phyloP scores from a whole-genome alignment of 2,888 invertebrate species.

The Tridacna gigas region DNA sequence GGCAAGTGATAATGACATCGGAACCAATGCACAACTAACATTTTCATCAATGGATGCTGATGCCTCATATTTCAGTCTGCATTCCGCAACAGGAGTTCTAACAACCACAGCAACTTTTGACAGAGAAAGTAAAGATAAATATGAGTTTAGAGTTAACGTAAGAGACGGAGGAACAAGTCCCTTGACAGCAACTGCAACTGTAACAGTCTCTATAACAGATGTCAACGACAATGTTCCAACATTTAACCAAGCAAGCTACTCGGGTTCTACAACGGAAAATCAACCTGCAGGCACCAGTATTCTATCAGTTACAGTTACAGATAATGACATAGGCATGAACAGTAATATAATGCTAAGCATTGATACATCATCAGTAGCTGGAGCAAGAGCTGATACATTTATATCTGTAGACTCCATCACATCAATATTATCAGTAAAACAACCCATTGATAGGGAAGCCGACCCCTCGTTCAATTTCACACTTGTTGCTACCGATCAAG shows the following conservation, averaged over 20 bases:
- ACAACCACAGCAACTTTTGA: constrained; percentile 63
- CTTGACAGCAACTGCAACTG: constrained; percentile 65
- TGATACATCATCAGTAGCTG: constrained; percentile 63
- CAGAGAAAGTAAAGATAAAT: constrained; percentile 65
- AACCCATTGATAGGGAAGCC: constrained; percentile 75
- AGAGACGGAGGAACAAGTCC: constrained; percentile 70
- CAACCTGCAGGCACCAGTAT: constrained; percentile 65
- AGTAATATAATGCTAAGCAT: constrained; percentile 70
- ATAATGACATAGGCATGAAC: constrained; percentile 72
- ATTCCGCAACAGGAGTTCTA: constrained; percentile 64
- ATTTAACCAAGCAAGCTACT: constrained; percentile 64
- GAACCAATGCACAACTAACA: constrained; percentile 65
- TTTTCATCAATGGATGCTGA: constrained; percentile 60
- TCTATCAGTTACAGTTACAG: constrained; percentile 67
- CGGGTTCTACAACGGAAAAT: constrained; percentile 70
- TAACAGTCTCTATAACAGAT: constrained; percentile 73
- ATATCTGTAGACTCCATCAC: constrained; percentile 70
- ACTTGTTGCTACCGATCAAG: constrained; percentile 34
- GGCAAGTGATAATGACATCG: constrained; percentile 74
- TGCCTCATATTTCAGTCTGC: constrained; percentile 61
- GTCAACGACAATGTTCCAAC: constrained; percentile 78
- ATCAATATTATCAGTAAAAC: constrained; percentile 69
- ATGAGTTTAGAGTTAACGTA: constrained; percentile 67
- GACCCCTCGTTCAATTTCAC: constrained; percentile 60
- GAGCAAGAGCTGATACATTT: constrained; percentile 61